A percentile compares a stretch with the other conserved stretches of the same genome.
phyloP scores from a whole-genome alignment of 1,140 invertebrate genomes.

The Drosophila lini region DNA sequence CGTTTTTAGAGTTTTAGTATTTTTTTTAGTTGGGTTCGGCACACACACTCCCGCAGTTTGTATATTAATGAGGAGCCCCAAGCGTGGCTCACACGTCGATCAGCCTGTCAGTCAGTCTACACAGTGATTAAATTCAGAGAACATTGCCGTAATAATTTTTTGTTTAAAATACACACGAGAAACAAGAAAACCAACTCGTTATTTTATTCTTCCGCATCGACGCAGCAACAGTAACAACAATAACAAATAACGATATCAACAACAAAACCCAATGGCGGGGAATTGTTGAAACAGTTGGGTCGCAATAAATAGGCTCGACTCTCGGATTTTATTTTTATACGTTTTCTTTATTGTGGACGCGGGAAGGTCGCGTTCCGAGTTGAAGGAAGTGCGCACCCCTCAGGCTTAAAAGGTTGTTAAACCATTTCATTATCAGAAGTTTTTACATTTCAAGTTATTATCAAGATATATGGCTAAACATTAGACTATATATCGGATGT shows the following conservation, averaged over 20 bases:
- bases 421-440: conserved; percentile 21
- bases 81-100: conserved; percentile 61
- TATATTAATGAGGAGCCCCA: conserved; percentile 64
- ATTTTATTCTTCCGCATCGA: conserved; percentile 71
- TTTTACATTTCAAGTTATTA: background rate
- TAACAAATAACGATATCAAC: conserved; percentile 26
- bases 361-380: conserved; percentile 32
- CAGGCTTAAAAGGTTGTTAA: conserved; percentile 33
- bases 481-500: background rate
- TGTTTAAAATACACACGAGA: conserved; percentile 54
- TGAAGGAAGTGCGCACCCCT: conserved; percentile 47
- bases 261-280: conserved; percentile 39
- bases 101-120: conserved; percentile 36
- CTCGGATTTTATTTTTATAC: conserved; percentile 25
- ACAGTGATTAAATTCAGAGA: conserved; percentile 73
- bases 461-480: background rate
- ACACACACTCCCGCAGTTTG: conserved; percentile 34
- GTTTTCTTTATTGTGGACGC: conserved; percentile 14
- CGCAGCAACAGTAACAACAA: conserved; percentile 32
- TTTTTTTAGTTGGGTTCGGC: conserved; percentile 22
- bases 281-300: conserved; percentile 74
- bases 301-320: conserved; percentile 63
- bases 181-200: conserved; percentile 44
- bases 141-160: conserved; percentile 76
- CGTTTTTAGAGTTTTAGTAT: conserved; percentile 50